Evolutionary conservation across 2,888 invertebrate species (phyloP), one percentile per base, ranked within the genome.

Genomic region (Lithodes maja): DNA sequence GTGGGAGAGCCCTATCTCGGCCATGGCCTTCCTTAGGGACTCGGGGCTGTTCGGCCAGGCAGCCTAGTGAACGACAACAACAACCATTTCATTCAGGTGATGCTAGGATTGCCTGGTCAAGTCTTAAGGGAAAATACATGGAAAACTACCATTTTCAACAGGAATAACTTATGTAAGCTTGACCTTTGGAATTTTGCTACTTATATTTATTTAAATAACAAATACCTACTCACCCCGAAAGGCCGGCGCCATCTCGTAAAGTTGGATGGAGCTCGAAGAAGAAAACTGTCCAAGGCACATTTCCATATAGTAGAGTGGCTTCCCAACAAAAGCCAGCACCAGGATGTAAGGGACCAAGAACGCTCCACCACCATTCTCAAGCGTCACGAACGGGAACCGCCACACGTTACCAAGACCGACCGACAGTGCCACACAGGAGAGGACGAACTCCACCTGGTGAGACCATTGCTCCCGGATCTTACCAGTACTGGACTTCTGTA

Each of bases 271-370:
- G 85, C 97, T 97, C 93, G 95, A 95, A 87, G 96, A 96, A 87
- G 96, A 96, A 93, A 97, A 98, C 93, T 98, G 98, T 15, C 98
- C 98, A 7, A 98, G 93, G 1, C 96, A 94, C 94, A 97, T 96
- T 94, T 98, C 98, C 93, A 98, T 94, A 93, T 97, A 97, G 93
- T 98, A 97, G 94, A 98, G 95, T 0, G 97, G 97, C 92, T 96
- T 92, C 33, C 90, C 92, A 90, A 96, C 95, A 78, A 96, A 93
- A 33, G 95, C 93, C 52, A 96, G 93, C 1, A 96, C 95, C 77
- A 96, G 94, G 68, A 96, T 93, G 92, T 96, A 96, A 0, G 96
- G 96, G 90, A 96, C 95, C 50, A 96, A 93, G 92, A 96, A 96
- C 0, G 96, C 96, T 3, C 93, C 92, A 1, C 92, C 92, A 1